Percentiles rank a stretch among this genome's conserved stretches.
Conservation (phyloP, 2,888 invertebrate species). For the Hecatera dysodea region DNA sequence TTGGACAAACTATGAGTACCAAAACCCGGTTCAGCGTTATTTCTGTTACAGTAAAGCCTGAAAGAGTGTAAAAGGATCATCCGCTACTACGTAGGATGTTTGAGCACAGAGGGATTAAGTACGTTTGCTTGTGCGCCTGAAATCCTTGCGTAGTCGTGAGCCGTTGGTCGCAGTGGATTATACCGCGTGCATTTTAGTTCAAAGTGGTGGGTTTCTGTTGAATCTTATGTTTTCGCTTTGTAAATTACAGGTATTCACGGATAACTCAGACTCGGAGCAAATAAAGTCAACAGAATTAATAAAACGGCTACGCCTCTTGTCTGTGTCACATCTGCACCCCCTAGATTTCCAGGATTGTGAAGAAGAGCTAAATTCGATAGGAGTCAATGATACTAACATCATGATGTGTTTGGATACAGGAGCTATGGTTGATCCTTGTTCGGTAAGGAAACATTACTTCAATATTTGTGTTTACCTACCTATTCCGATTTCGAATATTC, state of each 20-base stretch:
- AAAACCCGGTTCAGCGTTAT: too few relatives aligned
- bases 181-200: too few relatives aligned
- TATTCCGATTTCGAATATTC: too few relatives aligned
- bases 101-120: too few relatives aligned
- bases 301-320: not conserved
- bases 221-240: not conserved
- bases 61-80: too few relatives aligned
- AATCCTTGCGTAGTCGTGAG: too few relatives aligned
- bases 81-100: too few relatives aligned
- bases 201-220: too few relatives aligned
- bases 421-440: conserved; percentile 1
- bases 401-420: not conserved
- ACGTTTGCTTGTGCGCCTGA: too few relatives aligned
- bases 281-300: not conserved
- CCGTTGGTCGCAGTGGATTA: too few relatives aligned
- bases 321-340: not conserved
- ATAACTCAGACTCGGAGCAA: not conserved
- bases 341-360: not conserved
- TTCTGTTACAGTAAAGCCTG: too few relatives aligned
- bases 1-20: too few relatives aligned
- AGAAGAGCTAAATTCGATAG: not conserved
- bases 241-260: not conserved
- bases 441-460: not conserved
- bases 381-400: not conserved
- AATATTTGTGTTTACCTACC: not conserved